Evolutionary conservation across 2,888 invertebrate species (phyloP).

Genomic region (Ophion obscuratus): DNA sequence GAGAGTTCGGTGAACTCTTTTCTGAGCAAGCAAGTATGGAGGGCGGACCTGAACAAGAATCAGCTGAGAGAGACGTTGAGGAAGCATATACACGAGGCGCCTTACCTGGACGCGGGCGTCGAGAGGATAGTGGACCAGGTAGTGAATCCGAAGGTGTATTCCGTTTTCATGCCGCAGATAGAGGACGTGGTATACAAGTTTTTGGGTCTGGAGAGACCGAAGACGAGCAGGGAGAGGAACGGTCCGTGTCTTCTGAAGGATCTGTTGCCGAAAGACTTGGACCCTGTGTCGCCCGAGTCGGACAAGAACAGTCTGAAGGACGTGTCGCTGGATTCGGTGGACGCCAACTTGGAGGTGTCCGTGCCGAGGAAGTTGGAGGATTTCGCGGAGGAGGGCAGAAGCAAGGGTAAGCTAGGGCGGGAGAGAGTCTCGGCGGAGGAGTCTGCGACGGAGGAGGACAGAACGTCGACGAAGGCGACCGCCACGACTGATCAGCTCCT

Average conservation of each 20-base stretch:
- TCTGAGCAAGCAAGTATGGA: conserved; percentile 93
- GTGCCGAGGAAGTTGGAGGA: conserved; percentile 69
- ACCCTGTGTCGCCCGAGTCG: conserved; percentile 93
- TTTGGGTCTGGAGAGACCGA: conserved; percentile 91
- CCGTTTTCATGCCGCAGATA: conserved; percentile 95
- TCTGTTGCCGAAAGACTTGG: conserved; percentile 90
- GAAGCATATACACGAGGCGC: conserved; percentile 95
- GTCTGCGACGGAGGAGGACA: too few relatives aligned
- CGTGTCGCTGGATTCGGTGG: conserved; percentile 79
- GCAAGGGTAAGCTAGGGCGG: too few relatives aligned
- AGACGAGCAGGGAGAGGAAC: conserved; percentile 80
- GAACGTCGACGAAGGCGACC: too few relatives aligned
- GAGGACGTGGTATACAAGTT: conserved; percentile 95
- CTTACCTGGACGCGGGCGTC: conserved; percentile 95
- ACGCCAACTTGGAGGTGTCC: conserved; percentile 70
- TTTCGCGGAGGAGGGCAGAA: neutral
- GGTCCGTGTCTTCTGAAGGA: conserved; percentile 84
- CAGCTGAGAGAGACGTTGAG: conserved; percentile 94
- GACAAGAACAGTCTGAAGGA: conserved; percentile 86
- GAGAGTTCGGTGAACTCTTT: conserved; percentile 95
- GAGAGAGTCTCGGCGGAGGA: too few relatives aligned
- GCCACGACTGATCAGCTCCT: neutral
- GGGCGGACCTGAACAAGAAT: conserved; percentile 95
- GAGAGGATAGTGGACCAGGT: conserved; percentile 98
- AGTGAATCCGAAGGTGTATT: conserved; percentile 95